Base-by-base conservation (phyloP, 2,888 invertebrate genomes). In the Liodrosophila aerea region DNA sequence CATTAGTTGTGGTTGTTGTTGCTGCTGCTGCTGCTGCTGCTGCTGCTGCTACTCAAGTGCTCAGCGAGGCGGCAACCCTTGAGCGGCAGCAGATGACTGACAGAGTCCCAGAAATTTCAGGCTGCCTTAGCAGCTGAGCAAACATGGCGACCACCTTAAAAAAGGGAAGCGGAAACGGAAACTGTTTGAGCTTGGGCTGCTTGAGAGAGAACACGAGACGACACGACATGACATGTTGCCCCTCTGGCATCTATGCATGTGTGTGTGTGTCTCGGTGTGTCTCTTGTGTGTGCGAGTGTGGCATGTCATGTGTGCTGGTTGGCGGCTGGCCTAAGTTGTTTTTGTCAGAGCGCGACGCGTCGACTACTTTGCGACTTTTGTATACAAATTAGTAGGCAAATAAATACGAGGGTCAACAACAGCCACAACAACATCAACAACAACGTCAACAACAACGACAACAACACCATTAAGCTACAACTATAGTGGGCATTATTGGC, bases 91-190 rank as follows among this genome's bases (percentile, higher is more conserved):
- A 15, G n/a, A 4, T 16, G 4, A 2, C 5, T n/a, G 7, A n/a
- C 34, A 12, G 1, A 12, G 18, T 5, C 11, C n/a, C 16, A 16
- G 18, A 18, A 22, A 22, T 22, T 18, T 1, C 31, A 3, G 7
- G 11, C 11, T 15, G 4, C 4, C 7, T 33, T 29, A 22, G 36
- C 44, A 29, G 22, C 30, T 7, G 15, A n/a, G 16, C 39, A 7
- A 30, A 18, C 16, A 22, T 11, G 7, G 12, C 27, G 11, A 30
- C 9, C 50, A 54, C 36, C 51, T 27, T 7, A 36, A 16, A 51
- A 68, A 60, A 37, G 74, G 63, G 54, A 61, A 70, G 50, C 82
- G 82, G 78, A 82, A 76, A 64, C 78, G 78, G 78, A 78, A 76
- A 76, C 78, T 82, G 78, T 78, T 78, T 59, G 70, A 69, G 67